Base-by-base conservation (phyloP, 2,888 invertebrate species). In the Agrotis clavis region DNA sequence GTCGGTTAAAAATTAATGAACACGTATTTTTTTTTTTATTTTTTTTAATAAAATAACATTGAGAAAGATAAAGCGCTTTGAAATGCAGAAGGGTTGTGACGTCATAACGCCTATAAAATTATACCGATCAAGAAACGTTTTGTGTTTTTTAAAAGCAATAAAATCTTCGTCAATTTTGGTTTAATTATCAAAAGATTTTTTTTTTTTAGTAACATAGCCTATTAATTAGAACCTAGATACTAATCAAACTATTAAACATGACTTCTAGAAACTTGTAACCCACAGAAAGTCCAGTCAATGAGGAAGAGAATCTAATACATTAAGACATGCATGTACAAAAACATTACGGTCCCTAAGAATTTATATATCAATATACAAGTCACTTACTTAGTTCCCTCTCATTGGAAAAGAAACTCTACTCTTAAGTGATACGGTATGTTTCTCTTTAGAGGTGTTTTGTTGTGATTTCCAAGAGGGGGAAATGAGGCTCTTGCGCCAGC, bases 401-500 rank as follows among this genome's bases (percentile, higher is more conserved):
- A 63, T 18, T 30, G 1, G 4, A 74, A 73, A 56, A 4, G 11
- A 6, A 60, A 68, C 63, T 74, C 25, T 64, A 19, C 0, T 0
- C 0, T 2, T 5, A 0, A 0, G 11, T 1, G 0, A 60, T 68
- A 83, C 30, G 11, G 71, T 48, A 1, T 1, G 2, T 56, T 74
- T 79, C 77, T 9, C 21, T 0, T 61, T 66, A 53, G 11, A 25
- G 1, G 19, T 14, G 50, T 45, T 19, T 70, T 79, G 67, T 83
- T 74, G 60, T 78, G 73, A 69, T 73, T 84, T 77, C 69, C 65
- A 74, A 89, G 92, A 85, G 93, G 92, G 93, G 93, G 90, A 81
- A 88, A 86, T 88, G 90, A 88, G 93, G 92, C 90, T 92, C 86
- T 86, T 71, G 90, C 92, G 93, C 91, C 63, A 67, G 77, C 89